These are phyloP conservation scores for Drymonia ruficornis DNA, from an alignment of 2,888 invertebrate genomes.

Conservation along the genomic window DNA sequence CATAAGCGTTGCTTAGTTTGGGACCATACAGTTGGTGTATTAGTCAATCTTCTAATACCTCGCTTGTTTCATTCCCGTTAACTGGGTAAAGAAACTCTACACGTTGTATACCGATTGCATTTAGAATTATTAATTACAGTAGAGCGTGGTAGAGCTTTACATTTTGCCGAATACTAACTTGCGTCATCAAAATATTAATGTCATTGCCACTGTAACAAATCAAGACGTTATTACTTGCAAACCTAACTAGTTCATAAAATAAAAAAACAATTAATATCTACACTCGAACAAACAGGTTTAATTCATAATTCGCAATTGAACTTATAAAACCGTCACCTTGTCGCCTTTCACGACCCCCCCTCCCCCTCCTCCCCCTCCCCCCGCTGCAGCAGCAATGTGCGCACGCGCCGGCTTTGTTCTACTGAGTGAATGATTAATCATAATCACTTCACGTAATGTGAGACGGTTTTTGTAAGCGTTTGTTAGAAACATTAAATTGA, in stretches of 20 bases:
- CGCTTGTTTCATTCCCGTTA: too few species aligned
- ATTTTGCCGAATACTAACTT: too few species aligned
- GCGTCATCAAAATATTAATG: too few species aligned
- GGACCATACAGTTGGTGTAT: too few species aligned
- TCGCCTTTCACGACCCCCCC: slow-evolving; percentile 14
- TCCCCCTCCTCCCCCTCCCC: neutral
- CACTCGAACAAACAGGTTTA: neutral
- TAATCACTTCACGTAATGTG: slow-evolving; percentile 5
- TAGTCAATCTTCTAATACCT: too few species aligned
- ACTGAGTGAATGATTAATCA: slow-evolving; percentile 19
- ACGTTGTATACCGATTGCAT: too few species aligned
- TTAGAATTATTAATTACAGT: too few species aligned
- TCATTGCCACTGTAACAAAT: neutral
- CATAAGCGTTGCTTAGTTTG: too few species aligned
- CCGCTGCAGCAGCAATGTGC: slow-evolving; percentile 6
- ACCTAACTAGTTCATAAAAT: neutral
- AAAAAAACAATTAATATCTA: neutral
- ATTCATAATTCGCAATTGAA: slow-evolving; percentile 16
- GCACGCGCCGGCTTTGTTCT: slow-evolving; percentile 33
- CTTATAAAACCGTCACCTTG: slow-evolving; percentile 19
- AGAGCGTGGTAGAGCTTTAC: too few species aligned
- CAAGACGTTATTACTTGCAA: neutral
- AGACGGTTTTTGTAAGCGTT: slow-evolving; percentile 6
- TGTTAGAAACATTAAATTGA: neutral
- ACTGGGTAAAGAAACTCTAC: too few species aligned